Evolutionary conservation across 2,113 vertebrate genomes (phyloP).

Genomic region (Cololabis saira): DNA sequence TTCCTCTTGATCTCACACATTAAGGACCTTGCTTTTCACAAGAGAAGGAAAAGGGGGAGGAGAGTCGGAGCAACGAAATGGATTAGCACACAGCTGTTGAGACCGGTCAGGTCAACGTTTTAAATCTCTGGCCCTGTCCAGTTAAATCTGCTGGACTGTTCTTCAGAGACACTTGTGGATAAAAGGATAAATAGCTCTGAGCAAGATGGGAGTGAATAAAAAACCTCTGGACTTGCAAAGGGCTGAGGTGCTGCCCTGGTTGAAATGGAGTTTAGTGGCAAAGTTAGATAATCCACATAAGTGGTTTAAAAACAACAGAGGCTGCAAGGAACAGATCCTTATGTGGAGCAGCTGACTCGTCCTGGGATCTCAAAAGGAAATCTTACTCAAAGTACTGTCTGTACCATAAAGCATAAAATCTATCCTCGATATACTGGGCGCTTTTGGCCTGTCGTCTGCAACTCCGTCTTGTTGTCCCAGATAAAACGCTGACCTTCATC

Average conservation of each 20-base stretch:
- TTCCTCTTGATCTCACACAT: conserved; percentile 79
- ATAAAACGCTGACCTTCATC: conserved; percentile 24
- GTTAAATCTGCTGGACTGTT: conserved; percentile 66
- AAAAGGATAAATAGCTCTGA: conserved; percentile 47
- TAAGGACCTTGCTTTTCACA: conserved; percentile 73
- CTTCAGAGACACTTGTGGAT: conserved; percentile 53
- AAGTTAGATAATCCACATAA: conserved; percentile 37
- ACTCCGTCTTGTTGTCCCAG: conserved; percentile 8
- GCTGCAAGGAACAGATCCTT: conserved; percentile 10
- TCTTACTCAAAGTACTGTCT: background rate
- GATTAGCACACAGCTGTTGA: conserved; percentile 73
- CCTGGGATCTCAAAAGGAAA: background rate
- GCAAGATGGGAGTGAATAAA: conserved; percentile 30
- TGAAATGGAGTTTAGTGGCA: conserved; percentile 17
- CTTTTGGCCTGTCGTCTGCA: background rate
- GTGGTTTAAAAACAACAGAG: conserved; percentile 38
- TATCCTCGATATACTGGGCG: too few species aligned
- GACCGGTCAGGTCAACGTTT: conserved; percentile 68
- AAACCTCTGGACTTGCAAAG: conserved; percentile 18
- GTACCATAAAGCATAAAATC: background rate
- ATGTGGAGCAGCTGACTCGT: conserved; percentile 31
- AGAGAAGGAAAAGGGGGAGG: conserved; percentile 60
- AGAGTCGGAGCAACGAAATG: conserved; percentile 62
- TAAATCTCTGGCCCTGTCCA: conserved; percentile 69
- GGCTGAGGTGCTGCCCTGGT: conserved; percentile 16